These are phyloP conservation scores for Sorex fumeus DNA, from an alignment of 2,113 vertebrate genomes.

Conservation along the genomic window DNA sequence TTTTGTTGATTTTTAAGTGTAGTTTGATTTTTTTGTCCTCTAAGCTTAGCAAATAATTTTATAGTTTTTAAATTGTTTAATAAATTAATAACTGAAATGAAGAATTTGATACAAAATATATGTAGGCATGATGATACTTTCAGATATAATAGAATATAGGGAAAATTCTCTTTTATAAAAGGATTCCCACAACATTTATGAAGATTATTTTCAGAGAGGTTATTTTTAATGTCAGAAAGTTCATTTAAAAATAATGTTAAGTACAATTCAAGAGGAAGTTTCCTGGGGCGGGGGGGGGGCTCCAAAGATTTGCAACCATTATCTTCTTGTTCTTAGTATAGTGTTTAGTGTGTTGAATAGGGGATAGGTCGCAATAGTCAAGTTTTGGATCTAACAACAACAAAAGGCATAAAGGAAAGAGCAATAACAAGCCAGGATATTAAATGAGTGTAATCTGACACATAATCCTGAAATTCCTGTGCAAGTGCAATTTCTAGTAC, in stretches of 20 bases:
- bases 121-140: not conserved
- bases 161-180: not conserved
- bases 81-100: constrained; percentile 16
- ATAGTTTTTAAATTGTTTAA: not conserved
- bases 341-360: not conserved
- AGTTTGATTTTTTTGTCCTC: not conserved
- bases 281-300: not conserved
- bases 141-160: not conserved
- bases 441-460: not conserved
- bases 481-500: not conserved
- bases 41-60: not conserved
- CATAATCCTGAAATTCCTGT: no score
- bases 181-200: not conserved
- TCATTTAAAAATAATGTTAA: not conserved
- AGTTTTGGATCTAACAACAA: not conserved
- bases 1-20: not conserved
- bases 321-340: not conserved
- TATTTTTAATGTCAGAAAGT: not conserved
- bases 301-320: not conserved
- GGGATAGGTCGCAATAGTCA: not conserved
- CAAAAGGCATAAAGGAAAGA: not conserved
- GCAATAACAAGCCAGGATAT: not conserved
- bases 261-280: not conserved
- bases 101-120: not conserved
- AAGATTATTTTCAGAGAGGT: not conserved